Evolutionary conservation across 2,113 vertebrate genomes (phyloP).

Genomic region (Oncorhynchus masou): DNA sequence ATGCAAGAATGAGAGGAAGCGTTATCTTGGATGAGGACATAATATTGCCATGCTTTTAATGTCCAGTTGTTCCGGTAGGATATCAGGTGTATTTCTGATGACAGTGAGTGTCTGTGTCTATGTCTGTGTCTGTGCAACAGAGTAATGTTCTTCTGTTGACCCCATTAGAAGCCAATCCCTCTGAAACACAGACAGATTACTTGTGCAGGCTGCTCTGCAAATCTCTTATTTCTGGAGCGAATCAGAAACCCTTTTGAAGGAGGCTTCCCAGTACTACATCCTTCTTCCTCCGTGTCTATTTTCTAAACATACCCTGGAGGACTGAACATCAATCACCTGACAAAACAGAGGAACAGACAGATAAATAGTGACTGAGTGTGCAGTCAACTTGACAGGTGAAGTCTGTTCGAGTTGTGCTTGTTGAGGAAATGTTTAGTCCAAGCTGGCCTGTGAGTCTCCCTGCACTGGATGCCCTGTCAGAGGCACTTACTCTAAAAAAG

Average conservation of each 20-base stretch:
- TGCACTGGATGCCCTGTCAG: slow-evolving; percentile 25
- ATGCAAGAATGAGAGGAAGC: slow-evolving; percentile 38
- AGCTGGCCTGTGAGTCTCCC: not conserved
- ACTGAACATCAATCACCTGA: slow-evolving; percentile 44
- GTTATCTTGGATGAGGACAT: slow-evolving; percentile 35
- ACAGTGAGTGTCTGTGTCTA: slow-evolving; percentile 9
- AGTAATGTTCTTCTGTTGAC: slow-evolving; percentile 20
- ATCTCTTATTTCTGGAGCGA: slow-evolving; percentile 10
- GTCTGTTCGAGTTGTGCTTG: slow-evolving; percentile 32
- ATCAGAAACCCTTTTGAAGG: slow-evolving; percentile 22
- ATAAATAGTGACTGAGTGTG: slow-evolving; percentile 41
- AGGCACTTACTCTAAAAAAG: slow-evolving; percentile 45
- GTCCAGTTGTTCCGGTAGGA: slow-evolving; percentile 39
- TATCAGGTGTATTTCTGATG: slow-evolving; percentile 63
- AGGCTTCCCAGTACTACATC: not conserved
- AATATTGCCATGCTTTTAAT: slow-evolving; percentile 48
- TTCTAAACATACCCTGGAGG: slow-evolving; percentile 37
- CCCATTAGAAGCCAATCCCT: slow-evolving; percentile 30
- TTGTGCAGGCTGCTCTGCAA: slow-evolving; percentile 5
- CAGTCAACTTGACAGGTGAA: slow-evolving; percentile 31
- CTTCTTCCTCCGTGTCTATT: slow-evolving; percentile 26
- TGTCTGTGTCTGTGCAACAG: not conserved
- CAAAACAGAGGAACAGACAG: slow-evolving; percentile 41
- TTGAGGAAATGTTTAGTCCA: slow-evolving; percentile 40
- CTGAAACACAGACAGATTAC: slow-evolving; percentile 17